phyloP scores from a whole-genome alignment of 1,140 invertebrate genomes.

The Drosophila ananassae region DNA sequence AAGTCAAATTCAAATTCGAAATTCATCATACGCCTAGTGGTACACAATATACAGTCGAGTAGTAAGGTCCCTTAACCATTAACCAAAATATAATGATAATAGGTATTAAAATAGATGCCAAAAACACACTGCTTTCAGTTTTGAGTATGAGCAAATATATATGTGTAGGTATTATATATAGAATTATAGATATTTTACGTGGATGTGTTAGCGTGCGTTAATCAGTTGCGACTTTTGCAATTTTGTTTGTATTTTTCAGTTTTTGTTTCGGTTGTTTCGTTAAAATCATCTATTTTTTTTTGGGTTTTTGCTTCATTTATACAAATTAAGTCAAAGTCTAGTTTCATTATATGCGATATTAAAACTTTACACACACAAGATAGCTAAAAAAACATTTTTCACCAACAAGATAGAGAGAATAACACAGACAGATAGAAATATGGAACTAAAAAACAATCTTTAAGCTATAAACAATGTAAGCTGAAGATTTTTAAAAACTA shows the following conservation, averaged over 20 bases:
- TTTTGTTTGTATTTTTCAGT: constrained; percentile 34
- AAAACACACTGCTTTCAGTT: constrained; percentile 61
- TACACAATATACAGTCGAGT: constrained; percentile 70
- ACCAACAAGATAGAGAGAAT: constrained; percentile 48
- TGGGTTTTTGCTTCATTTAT: constrained; percentile 34
- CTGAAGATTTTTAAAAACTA: constrained; percentile 40
- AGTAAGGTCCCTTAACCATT: constrained; percentile 57
- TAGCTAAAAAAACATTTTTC: constrained; percentile 59
- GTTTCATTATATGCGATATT: constrained; percentile 51
- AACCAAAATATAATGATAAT: constrained; percentile 52
- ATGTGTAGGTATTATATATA: constrained; percentile 23
- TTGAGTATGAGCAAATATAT: constrained; percentile 49
- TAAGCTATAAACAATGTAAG: constrained; percentile 72
- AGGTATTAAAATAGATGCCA: constrained; percentile 56
- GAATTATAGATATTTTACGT: constrained; percentile 39
- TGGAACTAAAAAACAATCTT: constrained; percentile 51
- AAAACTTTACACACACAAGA: constrained; percentile 75
- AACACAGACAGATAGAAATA: constrained; percentile 45
- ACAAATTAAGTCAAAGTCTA: constrained; percentile 43
- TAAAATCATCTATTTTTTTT: constrained; percentile 29
- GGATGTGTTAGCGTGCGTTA: constrained; percentile 46
- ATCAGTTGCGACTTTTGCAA: constrained; percentile 43
- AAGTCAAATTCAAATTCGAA: constrained; percentile 56
- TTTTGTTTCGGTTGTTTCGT: constrained; percentile 31
- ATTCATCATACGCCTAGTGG: constrained; percentile 74